Base-by-base conservation (phyloP, 2,888 invertebrate species). In the Selenia dentaria region DNA sequence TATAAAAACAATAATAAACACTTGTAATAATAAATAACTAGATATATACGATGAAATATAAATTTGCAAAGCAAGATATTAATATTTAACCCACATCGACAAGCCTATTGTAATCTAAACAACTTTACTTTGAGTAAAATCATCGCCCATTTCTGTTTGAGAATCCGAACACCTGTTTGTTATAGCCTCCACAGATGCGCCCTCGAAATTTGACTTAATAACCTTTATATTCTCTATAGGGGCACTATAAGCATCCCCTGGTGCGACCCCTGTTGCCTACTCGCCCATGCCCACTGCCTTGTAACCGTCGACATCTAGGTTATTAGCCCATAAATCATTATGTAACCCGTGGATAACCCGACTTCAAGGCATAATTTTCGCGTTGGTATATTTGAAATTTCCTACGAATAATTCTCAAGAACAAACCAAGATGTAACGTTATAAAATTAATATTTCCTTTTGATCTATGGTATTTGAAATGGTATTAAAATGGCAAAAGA, bases 251-350 rank as follows among this genome's bases (percentile, higher is more conserved):
- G 62, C 59, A 50, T 60, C 65, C 68, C 64, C 57, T 41, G 28
- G 41, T 32, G 61, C 50, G 63, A 49, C 61, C 50, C 57, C 62
- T 57, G 14, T 58, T 61, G 64, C 57, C 50, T 64, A 64, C 57
- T 64, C 50, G 59, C 63, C 68, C 64, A 64, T 57, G 58, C 63
- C 69, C 74, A 67, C 67, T 69, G 65, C 70, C 58, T 41, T 36
- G 32, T 36, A 18, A 52, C 52, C 68, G 49, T 57, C 65, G 58
- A 61, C 57, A 61, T 59, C 51, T 63, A 52, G 60, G 64, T 75
- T 76, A 76, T 76, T 73, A 74, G 64, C 44, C 62, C 57, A 70
- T 76, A 77, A 76, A 76, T 76, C 75, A 68, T 62, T 65, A 65
- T 74, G 67, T 67, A 67, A 62, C 54, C 64, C 58, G 61, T 52